Evolutionary conservation across 64 coral and sea anemone species (phyloP), one percentile per base, ranked within the genome.

Genomic region (Porites australiensis): DNA sequence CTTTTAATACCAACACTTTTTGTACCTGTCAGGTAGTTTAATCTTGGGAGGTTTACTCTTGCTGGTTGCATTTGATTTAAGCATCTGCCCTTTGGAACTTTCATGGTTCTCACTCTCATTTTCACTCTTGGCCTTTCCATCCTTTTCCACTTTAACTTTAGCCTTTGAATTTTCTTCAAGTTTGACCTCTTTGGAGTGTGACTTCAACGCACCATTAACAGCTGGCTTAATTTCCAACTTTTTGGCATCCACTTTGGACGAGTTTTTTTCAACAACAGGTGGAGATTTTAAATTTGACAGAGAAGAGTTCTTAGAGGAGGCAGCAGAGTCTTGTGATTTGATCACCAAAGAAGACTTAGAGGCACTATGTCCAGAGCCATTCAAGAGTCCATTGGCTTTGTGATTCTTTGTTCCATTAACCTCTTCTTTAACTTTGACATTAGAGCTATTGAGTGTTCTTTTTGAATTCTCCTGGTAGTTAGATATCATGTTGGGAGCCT

Each of bases 31-130:
- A 50, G 89, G 87, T 79, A 98, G 87, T 50, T 70, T 90, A 50
- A 97, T 88, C 49, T 94, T 98, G 4, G 95, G 95, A 73, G 95
- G 95, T 83, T 98, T 98, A 43, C 58, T 83, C 45, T 98, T 98
- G 75, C 5, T 88, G 11, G 67, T 68, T 50, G 63, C 1, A 48
- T 12, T 84, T 7, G 63, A 21, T 22, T 69, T 84, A 11, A 23
- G 23, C 0, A 1, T 64, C 44, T 64, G 47, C 23, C 16, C 61
- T 65, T 84, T 84, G 4, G 3, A 8, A n/a, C 8, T 15, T 23
- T 68, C 63, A n/a, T 19, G 13, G 16, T 65, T 84, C 44, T 68
- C 61, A 20, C 19, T 22, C 19, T 84, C 45, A 19, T 6, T 52
- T 13, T 51, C 48, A 12, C 19, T 13, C 64, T 84, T 49, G 16